Evolutionary conservation across 2,113 vertebrate species (phyloP).

Genomic region (Mormyrus lacerda): DNA sequence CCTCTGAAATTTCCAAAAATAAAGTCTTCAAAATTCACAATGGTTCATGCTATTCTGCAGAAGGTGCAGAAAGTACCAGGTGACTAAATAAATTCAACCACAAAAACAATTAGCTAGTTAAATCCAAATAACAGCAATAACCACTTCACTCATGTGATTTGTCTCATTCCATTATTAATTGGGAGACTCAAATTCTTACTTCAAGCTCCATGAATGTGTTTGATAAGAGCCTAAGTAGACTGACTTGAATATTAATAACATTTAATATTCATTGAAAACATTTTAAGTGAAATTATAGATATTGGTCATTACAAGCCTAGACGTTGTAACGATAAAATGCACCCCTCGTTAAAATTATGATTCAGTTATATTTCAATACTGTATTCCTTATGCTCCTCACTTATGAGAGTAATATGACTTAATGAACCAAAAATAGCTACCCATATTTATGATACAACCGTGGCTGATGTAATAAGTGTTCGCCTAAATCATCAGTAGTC

Average conservation of each 20-base stretch:
- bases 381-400: background rate
- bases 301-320: background rate
- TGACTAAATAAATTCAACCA: background rate
- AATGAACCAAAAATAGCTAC: constrained; percentile 5
- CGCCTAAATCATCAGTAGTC: background rate
- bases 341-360: background rate
- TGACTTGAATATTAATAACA: constrained; percentile 22
- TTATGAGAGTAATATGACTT: background rate
- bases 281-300: constrained; percentile 8
- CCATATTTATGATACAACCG: background rate
- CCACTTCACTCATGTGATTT: background rate
- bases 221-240: constrained; percentile 11
- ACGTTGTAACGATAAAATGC: background rate
- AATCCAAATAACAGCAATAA: background rate
- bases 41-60: background rate
- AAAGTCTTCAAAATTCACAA: background rate
- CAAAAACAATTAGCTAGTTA: background rate
- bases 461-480: background rate
- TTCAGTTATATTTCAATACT: background rate
- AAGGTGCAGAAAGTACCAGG: background rate
- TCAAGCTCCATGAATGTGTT: constrained; percentile 14
- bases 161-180: constrained; percentile 17
- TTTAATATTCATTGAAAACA: constrained; percentile 22
- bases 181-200: constrained; percentile 10
- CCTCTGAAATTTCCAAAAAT: background rate